These are phyloP conservation scores for Taeniopygia guttata DNA, from an alignment of 2,797 vertebrate genomes.

Conservation along the genomic window DNA sequence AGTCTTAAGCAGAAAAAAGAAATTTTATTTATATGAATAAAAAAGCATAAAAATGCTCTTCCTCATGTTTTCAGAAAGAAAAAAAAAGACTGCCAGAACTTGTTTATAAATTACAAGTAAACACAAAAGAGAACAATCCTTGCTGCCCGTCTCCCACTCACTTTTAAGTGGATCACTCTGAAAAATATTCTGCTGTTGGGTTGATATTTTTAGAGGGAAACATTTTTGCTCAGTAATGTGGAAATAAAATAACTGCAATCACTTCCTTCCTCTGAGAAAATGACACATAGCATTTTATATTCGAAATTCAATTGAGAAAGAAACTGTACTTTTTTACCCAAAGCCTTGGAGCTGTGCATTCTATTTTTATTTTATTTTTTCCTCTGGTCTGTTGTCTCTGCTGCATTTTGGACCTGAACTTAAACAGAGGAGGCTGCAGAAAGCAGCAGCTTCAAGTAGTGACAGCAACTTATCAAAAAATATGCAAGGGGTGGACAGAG, in stretches of 20 bases:
- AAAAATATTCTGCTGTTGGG: not conserved
- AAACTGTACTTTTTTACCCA: not conserved
- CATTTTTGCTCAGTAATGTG: not conserved
- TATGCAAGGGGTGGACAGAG: not conserved
- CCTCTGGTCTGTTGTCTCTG: not conserved
- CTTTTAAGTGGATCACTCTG: not conserved
- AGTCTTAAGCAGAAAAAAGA: not conserved
- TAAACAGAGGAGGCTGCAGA: not conserved
- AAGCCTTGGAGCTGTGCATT: not conserved
- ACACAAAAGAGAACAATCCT: not conserved
- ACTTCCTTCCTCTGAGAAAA: conserved; percentile 9
- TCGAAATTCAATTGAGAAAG: not conserved
- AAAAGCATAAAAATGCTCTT: not conserved
- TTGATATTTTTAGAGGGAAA: conserved; percentile 13
- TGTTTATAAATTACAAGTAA: not conserved
- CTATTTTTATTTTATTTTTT: not conserved
- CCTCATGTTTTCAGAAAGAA: not conserved
- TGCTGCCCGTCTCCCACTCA: not conserved
- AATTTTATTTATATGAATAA: not conserved
- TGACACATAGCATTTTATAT: not conserved
- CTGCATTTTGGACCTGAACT: not conserved
- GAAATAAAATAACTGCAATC: conserved; percentile 13
- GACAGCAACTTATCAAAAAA: not conserved
- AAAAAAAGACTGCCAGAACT: not conserved
- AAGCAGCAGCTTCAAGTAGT: not conserved